Conservation (phyloP, 2,888 invertebrate genomes). For the Cybosia mesomella region DNA sequence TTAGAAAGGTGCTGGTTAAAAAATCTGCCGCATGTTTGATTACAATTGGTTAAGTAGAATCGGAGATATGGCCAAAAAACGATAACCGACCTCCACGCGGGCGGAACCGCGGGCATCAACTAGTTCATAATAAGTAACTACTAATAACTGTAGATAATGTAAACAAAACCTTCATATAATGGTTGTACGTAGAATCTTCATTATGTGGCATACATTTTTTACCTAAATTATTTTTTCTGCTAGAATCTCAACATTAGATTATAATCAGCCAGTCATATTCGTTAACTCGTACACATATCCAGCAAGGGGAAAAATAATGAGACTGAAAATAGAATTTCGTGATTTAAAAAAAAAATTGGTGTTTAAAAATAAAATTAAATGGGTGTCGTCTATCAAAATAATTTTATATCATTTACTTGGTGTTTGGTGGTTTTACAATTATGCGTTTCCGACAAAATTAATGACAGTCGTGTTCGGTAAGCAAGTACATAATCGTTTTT, state of each 20-base stretch:
- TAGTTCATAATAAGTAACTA: too few relatives aligned
- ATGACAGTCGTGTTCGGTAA: conserved; percentile 5
- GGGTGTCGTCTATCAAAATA: not conserved
- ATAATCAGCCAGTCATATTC: not conserved
- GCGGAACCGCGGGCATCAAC: too few relatives aligned
- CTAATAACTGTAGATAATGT: too few relatives aligned
- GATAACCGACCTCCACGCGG: too few relatives aligned
- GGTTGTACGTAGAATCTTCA: not conserved
- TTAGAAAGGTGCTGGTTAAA: too few relatives aligned
- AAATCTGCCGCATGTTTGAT: too few relatives aligned
- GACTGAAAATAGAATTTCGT: not conserved
- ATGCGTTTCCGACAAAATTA: conserved; percentile 7
- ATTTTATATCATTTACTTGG: not conserved
- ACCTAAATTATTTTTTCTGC: not conserved
- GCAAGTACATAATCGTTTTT: not conserved
- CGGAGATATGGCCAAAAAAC: too few relatives aligned
- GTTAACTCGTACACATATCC: not conserved
- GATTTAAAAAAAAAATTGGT: not conserved
- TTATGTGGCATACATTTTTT: not conserved
- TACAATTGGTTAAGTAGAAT: too few relatives aligned
- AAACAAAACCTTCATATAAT: too few relatives aligned
- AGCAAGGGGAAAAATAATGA: not conserved
- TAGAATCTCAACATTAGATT: not conserved
- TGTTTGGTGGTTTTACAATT: conserved; percentile 2
- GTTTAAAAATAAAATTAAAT: conserved; percentile 12